These are phyloP conservation scores for Drosophila histrio DNA, from an alignment of 2,888 invertebrate genomes.

Conservation along the genomic window DNA sequence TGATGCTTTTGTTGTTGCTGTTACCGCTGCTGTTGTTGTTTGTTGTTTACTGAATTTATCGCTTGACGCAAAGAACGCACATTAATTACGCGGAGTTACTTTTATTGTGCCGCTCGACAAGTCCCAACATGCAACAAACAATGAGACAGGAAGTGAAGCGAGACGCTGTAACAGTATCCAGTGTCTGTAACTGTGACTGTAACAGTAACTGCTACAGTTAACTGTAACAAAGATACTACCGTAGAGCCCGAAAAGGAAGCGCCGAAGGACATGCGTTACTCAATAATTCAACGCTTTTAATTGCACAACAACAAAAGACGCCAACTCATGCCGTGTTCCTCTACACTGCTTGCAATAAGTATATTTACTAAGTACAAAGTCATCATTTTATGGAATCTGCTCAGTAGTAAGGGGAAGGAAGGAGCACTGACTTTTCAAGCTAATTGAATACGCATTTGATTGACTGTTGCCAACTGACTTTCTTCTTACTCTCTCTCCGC, in stretches of 20 bases:
- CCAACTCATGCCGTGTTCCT: slow-evolving; percentile 1
- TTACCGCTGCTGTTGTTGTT: slow-evolving; percentile 32
- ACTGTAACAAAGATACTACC: slow-evolving; percentile 26
- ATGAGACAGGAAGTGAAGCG: slow-evolving; percentile 75
- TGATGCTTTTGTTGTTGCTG: slow-evolving; percentile 21
- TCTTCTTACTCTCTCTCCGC: background rate
- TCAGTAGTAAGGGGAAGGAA: background rate
- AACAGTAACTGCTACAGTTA: slow-evolving; percentile 4
- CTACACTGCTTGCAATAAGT: slow-evolving; percentile 6
- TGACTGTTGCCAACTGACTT: slow-evolving; percentile 42
- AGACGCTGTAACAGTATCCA: slow-evolving; percentile 46
- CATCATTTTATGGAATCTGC: slow-evolving; percentile 9
- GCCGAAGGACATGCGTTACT: slow-evolving; percentile 52
- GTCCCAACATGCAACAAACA: slow-evolving; percentile 69
- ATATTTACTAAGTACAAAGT: slow-evolving; percentile 7
- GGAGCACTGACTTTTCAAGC: slow-evolving; percentile 58
- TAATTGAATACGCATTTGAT: slow-evolving; percentile 57
- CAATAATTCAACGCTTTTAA: slow-evolving; percentile 73
- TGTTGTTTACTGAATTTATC: slow-evolving; percentile 68
- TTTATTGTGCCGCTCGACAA: slow-evolving; percentile 68
- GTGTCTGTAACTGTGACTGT: slow-evolving; percentile 12
- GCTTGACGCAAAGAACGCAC: slow-evolving; percentile 77
- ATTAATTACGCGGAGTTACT: slow-evolving; percentile 79
- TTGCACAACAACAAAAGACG: slow-evolving; percentile 46
- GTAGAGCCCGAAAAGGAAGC: slow-evolving; percentile 41